Percentiles rank a stretch among this genome's conserved stretches.
phyloP scores from a whole-genome alignment of 1,140 invertebrate species.

The Spodoptera frugiperda region DNA sequence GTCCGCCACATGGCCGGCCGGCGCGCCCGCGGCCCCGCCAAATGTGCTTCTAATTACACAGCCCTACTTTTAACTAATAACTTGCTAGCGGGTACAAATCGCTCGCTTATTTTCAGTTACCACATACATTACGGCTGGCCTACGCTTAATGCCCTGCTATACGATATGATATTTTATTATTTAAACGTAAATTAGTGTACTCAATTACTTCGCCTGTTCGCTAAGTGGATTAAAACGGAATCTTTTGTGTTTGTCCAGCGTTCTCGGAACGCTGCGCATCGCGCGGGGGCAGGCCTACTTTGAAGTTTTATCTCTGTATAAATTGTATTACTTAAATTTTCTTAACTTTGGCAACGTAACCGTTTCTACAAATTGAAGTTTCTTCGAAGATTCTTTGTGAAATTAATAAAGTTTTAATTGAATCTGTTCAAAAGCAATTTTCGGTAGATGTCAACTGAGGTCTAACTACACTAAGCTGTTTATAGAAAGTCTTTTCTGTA shows the following conservation, averaged over 20 bases:
- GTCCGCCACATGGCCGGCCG: constrained; percentile 57
- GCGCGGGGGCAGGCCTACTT: constrained; percentile 44
- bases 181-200: constrained; percentile 33
- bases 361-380: constrained; percentile 71
- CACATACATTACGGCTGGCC: constrained; percentile 24
- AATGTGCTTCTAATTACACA: constrained; percentile 77
- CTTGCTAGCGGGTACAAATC: constrained; percentile 54
- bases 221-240: constrained; percentile 29
- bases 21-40: constrained; percentile 54
- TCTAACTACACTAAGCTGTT: constrained; percentile 49
- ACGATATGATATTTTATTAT: constrained; percentile 8
- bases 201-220: constrained; percentile 21
- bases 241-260: constrained; percentile 46
- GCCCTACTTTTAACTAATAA: constrained; percentile 73
- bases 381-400: constrained; percentile 76
- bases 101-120: constrained; percentile 47
- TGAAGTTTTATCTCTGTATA: constrained; percentile 65
- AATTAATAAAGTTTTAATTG: constrained; percentile 86
- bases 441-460: constrained; percentile 65
- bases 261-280: constrained; percentile 45
- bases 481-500: constrained; percentile 45
- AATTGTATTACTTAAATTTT: constrained; percentile 78
- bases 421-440: constrained; percentile 76
- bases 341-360: constrained; percentile 68
- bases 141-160: not conserved